A percentile compares a stretch with the other conserved stretches of the same genome.
Conservation (phyloP, 1,140 invertebrate genomes). For the Dendroctonus valens region DNA sequence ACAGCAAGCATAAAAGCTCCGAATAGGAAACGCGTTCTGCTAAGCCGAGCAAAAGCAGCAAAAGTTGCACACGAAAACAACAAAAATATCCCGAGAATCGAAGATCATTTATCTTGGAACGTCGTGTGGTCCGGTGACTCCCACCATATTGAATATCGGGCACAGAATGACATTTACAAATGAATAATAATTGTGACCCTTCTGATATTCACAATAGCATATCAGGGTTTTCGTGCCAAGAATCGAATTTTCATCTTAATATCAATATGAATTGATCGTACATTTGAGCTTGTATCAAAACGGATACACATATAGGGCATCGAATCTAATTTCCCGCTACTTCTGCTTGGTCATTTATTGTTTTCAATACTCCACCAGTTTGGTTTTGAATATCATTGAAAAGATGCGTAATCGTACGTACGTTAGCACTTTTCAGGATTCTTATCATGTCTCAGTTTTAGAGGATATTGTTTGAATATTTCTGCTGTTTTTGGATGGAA, state of each 20-base stretch:
- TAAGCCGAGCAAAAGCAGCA: slow-evolving; percentile 23
- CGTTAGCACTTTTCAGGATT: too few relatives aligned
- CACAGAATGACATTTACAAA: slow-evolving; percentile 48
- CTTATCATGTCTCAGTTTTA: too few relatives aligned
- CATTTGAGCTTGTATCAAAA: too few relatives aligned
- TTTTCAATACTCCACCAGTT: too few relatives aligned
- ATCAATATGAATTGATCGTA: neutral
- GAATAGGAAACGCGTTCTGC: slow-evolving; percentile 36
- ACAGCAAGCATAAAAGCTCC: slow-evolving; percentile 17
- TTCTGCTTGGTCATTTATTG: too few relatives aligned
- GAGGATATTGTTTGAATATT: too few relatives aligned
- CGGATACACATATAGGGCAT: too few relatives aligned
- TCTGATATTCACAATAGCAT: slow-evolving; percentile 44
- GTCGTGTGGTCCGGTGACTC: slow-evolving; percentile 46
- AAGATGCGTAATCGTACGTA: too few relatives aligned
- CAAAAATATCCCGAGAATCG: slow-evolving; percentile 46
- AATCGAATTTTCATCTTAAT: slow-evolving; percentile 17
- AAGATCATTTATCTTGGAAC: slow-evolving; percentile 46
- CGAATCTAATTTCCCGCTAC: too few relatives aligned
- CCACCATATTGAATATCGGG: slow-evolving; percentile 49
- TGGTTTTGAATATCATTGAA: too few relatives aligned
- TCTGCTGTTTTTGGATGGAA: too few relatives aligned
- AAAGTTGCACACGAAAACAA: slow-evolving; percentile 33
- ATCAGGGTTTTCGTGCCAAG: slow-evolving; percentile 24
- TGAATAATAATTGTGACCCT: slow-evolving; percentile 49